A percentile compares a stretch with the other conserved stretches of the same genome.
Evolutionary conservation across 2,113 vertebrate species (phyloP).

Genomic region (Manacus vitellinus): DNA sequence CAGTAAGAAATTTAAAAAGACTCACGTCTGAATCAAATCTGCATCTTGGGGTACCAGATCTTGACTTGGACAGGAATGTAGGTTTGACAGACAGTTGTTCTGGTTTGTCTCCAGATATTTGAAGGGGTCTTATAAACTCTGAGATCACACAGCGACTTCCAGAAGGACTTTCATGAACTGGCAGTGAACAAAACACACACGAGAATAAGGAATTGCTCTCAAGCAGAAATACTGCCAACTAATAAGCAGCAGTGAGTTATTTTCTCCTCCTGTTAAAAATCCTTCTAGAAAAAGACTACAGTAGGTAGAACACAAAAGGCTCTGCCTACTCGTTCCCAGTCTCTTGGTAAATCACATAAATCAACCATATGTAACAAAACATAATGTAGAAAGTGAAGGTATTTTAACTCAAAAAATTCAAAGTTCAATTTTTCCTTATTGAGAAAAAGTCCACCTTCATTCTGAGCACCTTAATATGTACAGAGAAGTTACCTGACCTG

Average conservation of each 20-base stretch:
- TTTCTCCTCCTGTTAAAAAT: neutral
- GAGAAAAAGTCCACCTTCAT: neutral
- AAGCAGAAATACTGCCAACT: neutral
- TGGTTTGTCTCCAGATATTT: slow-evolving; percentile 84
- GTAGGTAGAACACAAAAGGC: neutral
- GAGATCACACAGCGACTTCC: slow-evolving; percentile 83
- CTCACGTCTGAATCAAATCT: slow-evolving; percentile 89
- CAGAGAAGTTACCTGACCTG: neutral
- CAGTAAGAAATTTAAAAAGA: neutral
- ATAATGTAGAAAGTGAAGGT: neutral
- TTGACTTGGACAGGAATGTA: slow-evolving; percentile 82
- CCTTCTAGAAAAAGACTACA: neutral
- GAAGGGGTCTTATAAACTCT: slow-evolving; percentile 87
- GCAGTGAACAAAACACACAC: neutral
- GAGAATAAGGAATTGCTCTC: neutral
- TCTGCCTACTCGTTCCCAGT: neutral
- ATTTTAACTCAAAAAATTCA: rapidly evolving
- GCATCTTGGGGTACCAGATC: slow-evolving; percentile 80
- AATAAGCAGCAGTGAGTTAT: neutral
- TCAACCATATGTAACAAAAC: neutral
- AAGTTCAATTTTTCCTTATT: neutral
- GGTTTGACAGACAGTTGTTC: slow-evolving; percentile 87
- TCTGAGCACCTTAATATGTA: neutral
- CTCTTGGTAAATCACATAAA: rapidly evolving
- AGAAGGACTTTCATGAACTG: slow-evolving; percentile 84